Evolutionary conservation across 2,888 invertebrate species (phyloP).

Genomic region (Ophioninae sp.): DNA sequence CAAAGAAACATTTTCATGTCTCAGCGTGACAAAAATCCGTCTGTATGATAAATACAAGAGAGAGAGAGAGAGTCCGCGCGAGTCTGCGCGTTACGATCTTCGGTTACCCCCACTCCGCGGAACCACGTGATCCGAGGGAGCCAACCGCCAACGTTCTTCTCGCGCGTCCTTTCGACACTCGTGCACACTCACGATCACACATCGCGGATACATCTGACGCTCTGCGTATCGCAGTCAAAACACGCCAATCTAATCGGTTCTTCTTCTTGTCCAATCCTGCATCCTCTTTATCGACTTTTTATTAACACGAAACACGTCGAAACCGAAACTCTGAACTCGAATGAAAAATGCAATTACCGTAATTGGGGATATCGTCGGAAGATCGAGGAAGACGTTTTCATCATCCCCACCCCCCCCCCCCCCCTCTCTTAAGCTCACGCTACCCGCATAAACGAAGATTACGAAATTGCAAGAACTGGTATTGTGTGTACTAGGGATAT

Average conservation of each 20-base stretch:
- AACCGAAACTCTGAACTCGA: background rate
- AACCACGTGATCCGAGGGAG: constrained; percentile 43
- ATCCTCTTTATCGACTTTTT: background rate
- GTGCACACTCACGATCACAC: background rate
- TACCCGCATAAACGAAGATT: constrained; percentile 14
- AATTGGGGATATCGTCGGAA: background rate
- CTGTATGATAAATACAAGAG: background rate
- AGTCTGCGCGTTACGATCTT: constrained; percentile 2
- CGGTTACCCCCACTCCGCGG: constrained; percentile 30
- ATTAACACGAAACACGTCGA: background rate
- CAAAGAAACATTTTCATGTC: background rate
- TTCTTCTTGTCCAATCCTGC: background rate
- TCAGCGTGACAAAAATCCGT: background rate
- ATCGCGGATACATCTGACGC: constrained; percentile 9
- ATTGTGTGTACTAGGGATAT: constrained; percentile 41
- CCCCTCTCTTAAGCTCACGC: background rate
- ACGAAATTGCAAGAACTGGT: constrained; percentile 38
- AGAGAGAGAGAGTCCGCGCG: background rate
- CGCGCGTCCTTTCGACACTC: constrained; percentile 12
- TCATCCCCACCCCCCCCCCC: background rate
- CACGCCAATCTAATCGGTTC: constrained; percentile 50
- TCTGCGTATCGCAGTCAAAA: constrained; percentile 53
- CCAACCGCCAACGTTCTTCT: constrained; percentile 7
- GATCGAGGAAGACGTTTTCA: constrained; percentile 1
- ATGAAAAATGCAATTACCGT: background rate